Conservation (phyloP, 2,797 vertebrate genomes). For the Myotis myotis region DNA sequence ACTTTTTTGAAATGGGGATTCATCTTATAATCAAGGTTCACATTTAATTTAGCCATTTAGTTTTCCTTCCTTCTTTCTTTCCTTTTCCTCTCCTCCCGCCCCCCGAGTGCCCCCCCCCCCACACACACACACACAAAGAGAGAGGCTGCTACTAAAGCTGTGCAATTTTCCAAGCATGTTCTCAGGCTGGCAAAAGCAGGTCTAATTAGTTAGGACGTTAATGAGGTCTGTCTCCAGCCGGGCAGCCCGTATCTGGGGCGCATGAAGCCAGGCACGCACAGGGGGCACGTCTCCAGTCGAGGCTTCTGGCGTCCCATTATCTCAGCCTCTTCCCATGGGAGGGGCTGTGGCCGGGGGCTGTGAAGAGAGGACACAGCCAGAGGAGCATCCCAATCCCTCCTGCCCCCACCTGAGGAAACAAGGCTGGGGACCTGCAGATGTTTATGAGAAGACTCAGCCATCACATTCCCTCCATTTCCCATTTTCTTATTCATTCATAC, state of each 20-base stretch:
- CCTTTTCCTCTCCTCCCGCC: background rate
- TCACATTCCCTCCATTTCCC: background rate
- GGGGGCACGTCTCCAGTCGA: background rate
- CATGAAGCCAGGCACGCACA: background rate
- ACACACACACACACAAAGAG: background rate
- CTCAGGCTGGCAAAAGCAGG: conserved; percentile 32
- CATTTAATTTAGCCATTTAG: background rate
- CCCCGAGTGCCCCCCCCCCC: background rate
- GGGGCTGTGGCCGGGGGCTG: background rate
- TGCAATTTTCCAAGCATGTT: background rate
- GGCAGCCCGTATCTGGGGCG: conserved; percentile 46
- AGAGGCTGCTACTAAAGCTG: background rate
- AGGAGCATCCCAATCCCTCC: background rate
- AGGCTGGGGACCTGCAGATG: background rate
- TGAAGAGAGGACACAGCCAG: background rate
- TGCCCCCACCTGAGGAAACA: background rate
- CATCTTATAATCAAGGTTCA: background rate
- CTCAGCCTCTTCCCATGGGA: background rate
- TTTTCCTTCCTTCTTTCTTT: conserved; percentile 32
- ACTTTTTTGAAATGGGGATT: background rate
- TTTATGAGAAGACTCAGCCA: background rate
- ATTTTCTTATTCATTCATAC: background rate
- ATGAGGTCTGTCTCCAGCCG: conserved; percentile 43
- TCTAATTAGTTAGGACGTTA: conserved; percentile 60
- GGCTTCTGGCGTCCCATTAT: background rate